Evolutionary conservation across 1,140 invertebrate genomes (phyloP).

Genomic region (Oedothorax gibbosus): DNA sequence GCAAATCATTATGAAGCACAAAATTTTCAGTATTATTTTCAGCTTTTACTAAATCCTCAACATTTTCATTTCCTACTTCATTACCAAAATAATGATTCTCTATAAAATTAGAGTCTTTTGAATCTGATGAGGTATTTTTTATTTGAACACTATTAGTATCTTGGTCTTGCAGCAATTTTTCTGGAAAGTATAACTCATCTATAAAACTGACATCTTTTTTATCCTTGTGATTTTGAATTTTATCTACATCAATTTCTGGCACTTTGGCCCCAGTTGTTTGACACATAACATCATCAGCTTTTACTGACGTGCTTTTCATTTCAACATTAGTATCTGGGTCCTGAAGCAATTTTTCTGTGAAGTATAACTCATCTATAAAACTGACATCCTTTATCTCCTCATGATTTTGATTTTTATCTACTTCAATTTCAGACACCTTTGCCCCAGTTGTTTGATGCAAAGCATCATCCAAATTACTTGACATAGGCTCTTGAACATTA

Average conservation of each 20-base stretch:
- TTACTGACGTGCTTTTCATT: neutral
- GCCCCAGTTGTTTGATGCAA: too few relatives aligned
- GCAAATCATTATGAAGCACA: neutral
- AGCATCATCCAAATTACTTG: too few relatives aligned
- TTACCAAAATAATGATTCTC: slow-evolving; percentile 6
- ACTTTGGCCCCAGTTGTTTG: too few relatives aligned
- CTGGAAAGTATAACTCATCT: slow-evolving; percentile 20
- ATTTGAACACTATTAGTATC: neutral
- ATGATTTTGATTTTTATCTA: too few relatives aligned
- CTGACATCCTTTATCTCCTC: neutral
- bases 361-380: slow-evolving; percentile 32
- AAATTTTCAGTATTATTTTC: neutral
- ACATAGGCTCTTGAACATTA: too few relatives aligned
- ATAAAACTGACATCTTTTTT: neutral
- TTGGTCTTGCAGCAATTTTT: neutral
- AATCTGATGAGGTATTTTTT: neutral
- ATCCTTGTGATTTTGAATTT: too few relatives aligned
- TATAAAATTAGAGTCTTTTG: slow-evolving; percentile 2
- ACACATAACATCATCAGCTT: too few relatives aligned
- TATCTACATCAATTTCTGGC: too few relatives aligned
- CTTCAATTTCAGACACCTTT: too few relatives aligned
- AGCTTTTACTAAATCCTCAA: neutral
- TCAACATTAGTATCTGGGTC: neutral
- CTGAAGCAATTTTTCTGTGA: neutral
- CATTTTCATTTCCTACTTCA: neutral